Evolutionary conservation across 2,797 vertebrate species (phyloP), one percentile per base, ranked within the genome.

Genomic region (Huso huso): DNA sequence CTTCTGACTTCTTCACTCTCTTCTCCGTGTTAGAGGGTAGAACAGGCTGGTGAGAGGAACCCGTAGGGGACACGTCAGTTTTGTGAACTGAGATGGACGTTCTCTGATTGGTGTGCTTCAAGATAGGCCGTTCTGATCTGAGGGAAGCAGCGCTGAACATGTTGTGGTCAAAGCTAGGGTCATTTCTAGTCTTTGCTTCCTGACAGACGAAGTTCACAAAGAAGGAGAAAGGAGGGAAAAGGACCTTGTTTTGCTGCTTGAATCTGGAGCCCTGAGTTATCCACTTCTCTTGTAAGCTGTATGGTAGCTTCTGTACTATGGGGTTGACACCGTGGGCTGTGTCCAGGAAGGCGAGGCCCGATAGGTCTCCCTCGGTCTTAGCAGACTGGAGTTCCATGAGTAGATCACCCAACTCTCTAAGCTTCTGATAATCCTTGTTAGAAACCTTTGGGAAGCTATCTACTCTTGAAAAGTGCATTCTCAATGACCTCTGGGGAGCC

Each of bases 181-280:
- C 60, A 4, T 73, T 77, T 12, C 64, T 55, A 63, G 69, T 49
- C 69, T 66, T 62, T 65, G 66, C 76, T 64, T 72, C 61, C n/a
- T 62, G 52, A 61, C 72, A 68, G 69, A 78, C 71, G 71, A 81
- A 82, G 74, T 77, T 77, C 66, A 81, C 75, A 68, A 68, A 10
- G 15, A 7, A 58, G 3, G 63, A 51, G 72, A 81, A 75, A 10
- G 67, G 68, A 66, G 71, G 74, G 66, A 72, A 67, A 48, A 68
- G 23, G 63, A 75, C 71, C 49, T 65, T 58, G 49, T 71, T 63
- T 69, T 69, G 65, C n/a, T 55, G 64, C 63, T 66, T 72, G 71
- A 64, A 71, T 66, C 51, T 12, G 64, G 71, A 75, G 62, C 63
- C 63, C 3, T 48, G 61, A 51, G 61, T 9, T 6, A 53, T 11